Evolutionary conservation across 23 tunicate genomes (phyloP).

Genomic region (Phallusia fumigata): DNA sequence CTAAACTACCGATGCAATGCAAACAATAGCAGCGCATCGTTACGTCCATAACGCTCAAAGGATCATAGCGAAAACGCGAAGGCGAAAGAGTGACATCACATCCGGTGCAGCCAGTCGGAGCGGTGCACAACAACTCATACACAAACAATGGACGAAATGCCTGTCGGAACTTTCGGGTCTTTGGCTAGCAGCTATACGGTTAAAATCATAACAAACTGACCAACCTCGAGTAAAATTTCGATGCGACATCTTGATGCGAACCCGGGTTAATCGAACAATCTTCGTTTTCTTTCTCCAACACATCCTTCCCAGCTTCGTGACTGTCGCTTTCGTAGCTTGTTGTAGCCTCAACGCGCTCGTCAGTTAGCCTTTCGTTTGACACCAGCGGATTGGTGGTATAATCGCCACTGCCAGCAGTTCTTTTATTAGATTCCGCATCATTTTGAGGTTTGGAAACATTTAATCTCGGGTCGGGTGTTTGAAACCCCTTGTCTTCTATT

Average conservation of each 20-base stretch:
- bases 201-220: neutral
- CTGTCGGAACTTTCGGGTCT: neutral
- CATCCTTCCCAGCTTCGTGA: no score
- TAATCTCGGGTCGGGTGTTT: no score
- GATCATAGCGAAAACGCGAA: constrained; percentile 14
- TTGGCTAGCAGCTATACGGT: neutral
- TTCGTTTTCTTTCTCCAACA: no score
- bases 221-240: constrained; percentile 28
- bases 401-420: no score
- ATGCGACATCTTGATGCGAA: constrained; percentile 13
- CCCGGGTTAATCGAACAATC: no score
- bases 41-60: neutral
- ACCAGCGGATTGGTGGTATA: no score
- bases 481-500: neutral
- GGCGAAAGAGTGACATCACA: constrained; percentile 13
- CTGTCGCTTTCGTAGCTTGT: no score
- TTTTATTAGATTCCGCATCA: no score
- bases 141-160: neutral
- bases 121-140: neutral
- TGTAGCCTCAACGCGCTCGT: no score
- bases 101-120: constrained; percentile 8
- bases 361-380: no score
- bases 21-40: constrained; percentile 6
- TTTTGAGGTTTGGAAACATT: no score
- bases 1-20: neutral